Percentiles rank a stretch among this genome's conserved stretches.
Conservation (phyloP, 1,140 invertebrate genomes). For the Diorhabda sublineata region DNA sequence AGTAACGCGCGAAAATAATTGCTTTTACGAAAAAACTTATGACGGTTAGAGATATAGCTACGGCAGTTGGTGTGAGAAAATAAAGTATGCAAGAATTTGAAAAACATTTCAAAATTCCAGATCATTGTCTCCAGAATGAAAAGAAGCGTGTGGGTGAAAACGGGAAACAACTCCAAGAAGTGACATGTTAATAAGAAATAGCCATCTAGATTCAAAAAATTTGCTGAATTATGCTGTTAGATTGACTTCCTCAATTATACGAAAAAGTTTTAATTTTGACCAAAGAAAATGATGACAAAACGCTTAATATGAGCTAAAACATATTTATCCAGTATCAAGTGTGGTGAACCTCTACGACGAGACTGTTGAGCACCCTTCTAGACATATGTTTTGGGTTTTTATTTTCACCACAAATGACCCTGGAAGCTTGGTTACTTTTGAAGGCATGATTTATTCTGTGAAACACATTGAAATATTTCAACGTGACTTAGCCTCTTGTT, state of each 20-base stretch:
- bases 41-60: not conserved
- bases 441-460: no score
- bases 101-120: not conserved
- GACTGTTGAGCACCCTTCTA: not conserved
- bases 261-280: not conserved
- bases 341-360: not conserved
- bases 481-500: not conserved
- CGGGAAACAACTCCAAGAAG: not conserved
- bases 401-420: not conserved
- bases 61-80: not conserved
- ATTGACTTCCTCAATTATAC: not conserved
- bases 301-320: not conserved
- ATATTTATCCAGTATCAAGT: not conserved
- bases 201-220: not conserved
- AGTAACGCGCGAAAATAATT: no score
- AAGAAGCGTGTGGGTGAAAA: slow-evolving; percentile 5
- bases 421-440: not conserved
- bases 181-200: not conserved
- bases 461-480: no score
- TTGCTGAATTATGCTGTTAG: not conserved
- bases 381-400: not conserved
- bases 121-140: slow-evolving; percentile 1
- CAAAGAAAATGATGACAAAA: not conserved
- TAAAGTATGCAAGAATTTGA: not conserved
- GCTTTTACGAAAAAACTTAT: no score